phyloP scores from a whole-genome alignment of 92 coral and sea anemone genomes.

The Palythoa grandis region DNA sequence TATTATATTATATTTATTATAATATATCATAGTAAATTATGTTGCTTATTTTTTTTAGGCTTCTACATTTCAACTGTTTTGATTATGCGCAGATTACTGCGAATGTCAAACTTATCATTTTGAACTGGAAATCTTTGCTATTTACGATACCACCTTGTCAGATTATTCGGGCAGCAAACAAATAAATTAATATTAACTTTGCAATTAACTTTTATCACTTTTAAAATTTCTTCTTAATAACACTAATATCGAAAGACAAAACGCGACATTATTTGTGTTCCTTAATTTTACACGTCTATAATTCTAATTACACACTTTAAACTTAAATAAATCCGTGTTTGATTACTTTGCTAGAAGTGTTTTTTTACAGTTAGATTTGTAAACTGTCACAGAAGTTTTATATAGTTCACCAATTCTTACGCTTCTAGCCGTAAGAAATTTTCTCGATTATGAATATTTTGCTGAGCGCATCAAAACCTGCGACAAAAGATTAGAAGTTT shows the following conservation, averaged over 20 bases:
- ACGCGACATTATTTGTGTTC: slow-evolving; percentile 31
- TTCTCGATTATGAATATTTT: not conserved
- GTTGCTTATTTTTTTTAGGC: no score
- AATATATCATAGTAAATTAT: no score
- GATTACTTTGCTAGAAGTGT: not conserved
- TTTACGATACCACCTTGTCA: not conserved
- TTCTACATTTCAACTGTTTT: no score
- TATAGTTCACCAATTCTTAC: not conserved
- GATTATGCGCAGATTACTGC: no score
- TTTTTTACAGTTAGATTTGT: not conserved
- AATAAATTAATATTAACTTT: slow-evolving; percentile 1
- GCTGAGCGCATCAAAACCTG: not conserved
- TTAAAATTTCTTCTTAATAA: not conserved
- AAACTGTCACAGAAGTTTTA: not conserved
- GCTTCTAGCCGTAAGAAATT: not conserved
- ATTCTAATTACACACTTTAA: slow-evolving; percentile 52
- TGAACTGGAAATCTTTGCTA: not conserved
- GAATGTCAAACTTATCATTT: no score
- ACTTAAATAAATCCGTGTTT: slow-evolving; percentile 6
- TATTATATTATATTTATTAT: no score
- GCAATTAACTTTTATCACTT: not conserved
- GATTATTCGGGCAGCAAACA: not conserved
- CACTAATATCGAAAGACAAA: not conserved
- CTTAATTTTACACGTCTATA: slow-evolving; percentile 56
- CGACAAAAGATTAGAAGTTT: not conserved